Conservation (phyloP, 2,113 vertebrate species). For the Gymnogyps californianus region DNA sequence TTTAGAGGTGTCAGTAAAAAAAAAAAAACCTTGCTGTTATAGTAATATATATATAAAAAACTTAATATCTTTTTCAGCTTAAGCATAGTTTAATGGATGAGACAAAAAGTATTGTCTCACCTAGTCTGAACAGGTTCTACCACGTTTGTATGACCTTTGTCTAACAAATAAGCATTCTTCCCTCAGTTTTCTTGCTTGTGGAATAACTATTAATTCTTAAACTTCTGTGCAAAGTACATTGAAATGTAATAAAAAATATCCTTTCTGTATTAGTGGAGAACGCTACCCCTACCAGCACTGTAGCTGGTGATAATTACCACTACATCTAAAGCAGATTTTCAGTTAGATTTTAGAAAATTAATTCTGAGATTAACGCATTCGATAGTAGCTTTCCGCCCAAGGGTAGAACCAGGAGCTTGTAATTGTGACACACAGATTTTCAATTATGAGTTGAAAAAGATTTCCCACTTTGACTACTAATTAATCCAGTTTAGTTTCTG, state of each 20-base stretch:
- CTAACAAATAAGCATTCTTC: not conserved
- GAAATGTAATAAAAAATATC: not conserved
- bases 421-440: not conserved
- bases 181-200: not conserved
- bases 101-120: not conserved
- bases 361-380: not conserved
- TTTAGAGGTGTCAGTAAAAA: not conserved
- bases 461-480: not conserved
- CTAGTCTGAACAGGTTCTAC: not conserved
- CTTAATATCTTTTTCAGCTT: not conserved
- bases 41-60: not conserved
- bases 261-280: not conserved
- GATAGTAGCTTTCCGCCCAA: not conserved
- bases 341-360: not conserved
- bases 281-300: not conserved
- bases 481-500: not conserved
- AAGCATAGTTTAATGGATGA: not conserved
- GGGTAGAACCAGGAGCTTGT: not conserved
- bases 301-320: not conserved
- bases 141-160: not conserved
- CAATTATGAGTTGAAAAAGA: not conserved
- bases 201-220: not conserved
- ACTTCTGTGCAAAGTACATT: not conserved
- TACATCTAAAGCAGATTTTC: not conserved
- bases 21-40: not conserved